phyloP scores from a whole-genome alignment of 2,797 vertebrate genomes.

The Platyrinchus mystaceus region DNA sequence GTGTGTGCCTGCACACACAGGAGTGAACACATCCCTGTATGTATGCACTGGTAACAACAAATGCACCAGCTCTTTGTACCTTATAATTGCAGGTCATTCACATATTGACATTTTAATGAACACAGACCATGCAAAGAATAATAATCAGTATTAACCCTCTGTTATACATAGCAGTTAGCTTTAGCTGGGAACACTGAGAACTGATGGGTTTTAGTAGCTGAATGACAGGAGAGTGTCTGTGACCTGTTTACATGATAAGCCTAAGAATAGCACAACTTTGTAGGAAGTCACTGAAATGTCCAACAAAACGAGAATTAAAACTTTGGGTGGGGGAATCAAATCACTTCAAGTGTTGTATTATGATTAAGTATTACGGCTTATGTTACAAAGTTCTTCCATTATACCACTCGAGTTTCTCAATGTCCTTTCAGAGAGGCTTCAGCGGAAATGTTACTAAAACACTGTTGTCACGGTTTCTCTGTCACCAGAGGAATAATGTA shows the following conservation, averaged over 20 bases:
- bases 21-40: background rate
- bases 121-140: background rate
- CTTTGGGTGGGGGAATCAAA: conserved; percentile 23
- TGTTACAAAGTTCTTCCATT: background rate
- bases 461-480: conserved; percentile 6
- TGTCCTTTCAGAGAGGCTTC: background rate
- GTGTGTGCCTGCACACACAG: background rate
- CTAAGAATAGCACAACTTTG: conserved; percentile 38
- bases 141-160: background rate
- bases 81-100: background rate
- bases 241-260: background rate
- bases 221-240: conserved; percentile 20
- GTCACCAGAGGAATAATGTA: conserved; percentile 16
- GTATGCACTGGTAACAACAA: background rate
- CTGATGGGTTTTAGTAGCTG: background rate
- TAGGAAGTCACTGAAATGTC: conserved; percentile 31
- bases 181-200: conserved; percentile 13
- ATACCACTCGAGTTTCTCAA: background rate
- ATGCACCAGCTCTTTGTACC: background rate
- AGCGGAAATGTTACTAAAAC: conserved; percentile 46
- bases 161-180: background rate
- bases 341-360: background rate
- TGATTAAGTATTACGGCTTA: background rate
- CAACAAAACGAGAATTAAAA: conserved; percentile 38
- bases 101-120: background rate